Evolutionary conservation across 1,140 invertebrate species (phyloP), one percentile per base, ranked within the genome.

Genomic region (Tenebrio molitor): DNA sequence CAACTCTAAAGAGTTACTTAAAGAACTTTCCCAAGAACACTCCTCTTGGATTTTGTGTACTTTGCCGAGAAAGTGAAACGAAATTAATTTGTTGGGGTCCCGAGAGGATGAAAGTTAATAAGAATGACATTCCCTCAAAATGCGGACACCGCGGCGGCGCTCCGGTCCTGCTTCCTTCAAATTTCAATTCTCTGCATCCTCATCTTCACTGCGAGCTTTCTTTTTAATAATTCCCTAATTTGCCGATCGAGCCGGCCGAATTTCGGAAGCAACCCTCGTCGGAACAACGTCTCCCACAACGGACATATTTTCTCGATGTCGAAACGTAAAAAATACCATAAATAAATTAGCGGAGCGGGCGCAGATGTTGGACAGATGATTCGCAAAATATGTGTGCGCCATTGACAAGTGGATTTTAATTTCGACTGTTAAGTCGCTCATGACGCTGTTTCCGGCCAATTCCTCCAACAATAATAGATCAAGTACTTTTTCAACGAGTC

Each of bases 81-180:
- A 58, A 58, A 58, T 58, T 58, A 58, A 58, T 58, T 58, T 29
- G 50, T 58, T 4, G 23, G 23, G 29, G 23, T 33, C 50, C 14
- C 50, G 1, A n/a, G 50, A 29, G 50, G 12, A 29, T 29, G 23
- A 58, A 58, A 58, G 50, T 58, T 29, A 58, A 58, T 29, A 58
- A 58, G 23, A 58, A 58, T 25, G 50, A 58, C 50, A 58, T 58
- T 58, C 50, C 12, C 21, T 58, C 21, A 58, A 58, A 58, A 58
- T 21, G 8, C 17, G 19, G 6, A 16, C n/a, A 33, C 44, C 44
- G 10, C 23, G n/a, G n/a, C n/a, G n/a, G n/a, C 44, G 17, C 23
- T 44, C 42, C 17, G 42, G 8, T 15, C 15, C n/a, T n/a, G 15
- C 44, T 4, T 5, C 29, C 4, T 39, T 7, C 5, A 39, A 39